Evolutionary conservation across 2,888 invertebrate genomes (phyloP).

Genomic region (Monoplex corrugatus): DNA sequence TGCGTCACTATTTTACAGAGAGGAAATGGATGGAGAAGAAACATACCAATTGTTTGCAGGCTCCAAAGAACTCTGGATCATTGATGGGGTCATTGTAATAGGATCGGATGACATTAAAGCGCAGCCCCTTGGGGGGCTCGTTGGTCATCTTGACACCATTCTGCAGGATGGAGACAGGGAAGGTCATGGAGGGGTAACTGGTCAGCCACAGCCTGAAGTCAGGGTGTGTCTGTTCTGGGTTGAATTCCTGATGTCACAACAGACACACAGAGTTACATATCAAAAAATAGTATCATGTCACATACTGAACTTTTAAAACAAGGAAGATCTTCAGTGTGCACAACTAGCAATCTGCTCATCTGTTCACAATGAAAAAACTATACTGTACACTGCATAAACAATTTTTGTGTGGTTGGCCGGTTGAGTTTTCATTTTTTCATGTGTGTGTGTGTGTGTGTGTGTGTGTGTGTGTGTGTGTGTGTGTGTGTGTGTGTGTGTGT

Average conservation of each 20-base stretch:
- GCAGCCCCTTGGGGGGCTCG: conserved; percentile 82
- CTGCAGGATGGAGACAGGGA: conserved; percentile 83
- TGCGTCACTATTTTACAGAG: background rate
- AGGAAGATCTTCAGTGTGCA: too few relatives aligned
- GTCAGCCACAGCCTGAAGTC: conserved; percentile 83
- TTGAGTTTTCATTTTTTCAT: too few relatives aligned
- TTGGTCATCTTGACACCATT: conserved; percentile 83
- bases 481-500: too few relatives aligned
- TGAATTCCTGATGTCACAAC: conserved; percentile 76
- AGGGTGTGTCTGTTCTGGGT: conserved; percentile 81
- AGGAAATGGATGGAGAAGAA: background rate
- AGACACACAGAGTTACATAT: too few relatives aligned
- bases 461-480: too few relatives aligned
- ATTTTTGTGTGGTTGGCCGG: too few relatives aligned
- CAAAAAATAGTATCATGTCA: too few relatives aligned
- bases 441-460: too few relatives aligned
- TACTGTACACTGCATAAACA: too few relatives aligned
- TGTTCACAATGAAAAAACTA: too few relatives aligned
- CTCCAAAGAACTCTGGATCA: conserved; percentile 90
- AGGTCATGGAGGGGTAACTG: conserved; percentile 81
- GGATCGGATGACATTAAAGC: conserved; percentile 82
- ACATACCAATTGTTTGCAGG: conserved; percentile 77
- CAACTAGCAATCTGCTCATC: background rate
- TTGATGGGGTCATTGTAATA: conserved; percentile 93
- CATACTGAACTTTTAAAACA: too few relatives aligned